Base-by-base conservation (phyloP, 2,888 invertebrate genomes). In the Platerodrilus igneus region DNA sequence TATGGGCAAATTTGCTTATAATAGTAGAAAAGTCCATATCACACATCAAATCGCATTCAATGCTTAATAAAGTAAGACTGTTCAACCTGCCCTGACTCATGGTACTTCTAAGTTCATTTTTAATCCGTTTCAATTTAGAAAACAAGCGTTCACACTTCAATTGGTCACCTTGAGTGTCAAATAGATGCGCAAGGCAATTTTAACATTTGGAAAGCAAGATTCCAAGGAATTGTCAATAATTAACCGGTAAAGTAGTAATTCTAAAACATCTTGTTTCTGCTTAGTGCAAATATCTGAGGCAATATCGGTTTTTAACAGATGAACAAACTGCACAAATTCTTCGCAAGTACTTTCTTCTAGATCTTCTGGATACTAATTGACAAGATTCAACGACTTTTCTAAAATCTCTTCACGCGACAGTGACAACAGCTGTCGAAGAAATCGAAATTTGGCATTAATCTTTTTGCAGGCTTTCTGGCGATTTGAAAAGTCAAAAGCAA, bases 71-170 rank as follows among this genome's bases (percentile, higher is more conserved):
- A 46, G 51, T 37, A 29, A 36, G 30, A 30, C 36, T 41, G 25
- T 6, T 40, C 27, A 27, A 40, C 37, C 52, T 45, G 29, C 55
- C 51, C 52, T 55, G 51, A 42, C 50, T 38, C 49, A 55, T 52
- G 29, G 42, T 47, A 25, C 33, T 51, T 47, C 53, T 46, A 26
- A 53, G 39, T 51, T 52, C 40, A 40, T 51, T 54, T 57, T 55
- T 56, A 26, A 54, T 52, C 45, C 42, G 34, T 29, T 43, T 42
- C 5, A 47, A 34, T 42, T 47, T 47, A 20, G 51, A 53, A 33
- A 50, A 52, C 26, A 50, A 56, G 30, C 52, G 48, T 49, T 54
- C 52, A 16, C 48, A 50, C 49, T 53, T 45, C 51, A 55, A 45
- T 54, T 56, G 33, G 52, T 51, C 33, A 55, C 41, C 47, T 54